phyloP scores from a whole-genome alignment of 2,113 vertebrate genomes.

The Haplotaxodon microlepis region DNA sequence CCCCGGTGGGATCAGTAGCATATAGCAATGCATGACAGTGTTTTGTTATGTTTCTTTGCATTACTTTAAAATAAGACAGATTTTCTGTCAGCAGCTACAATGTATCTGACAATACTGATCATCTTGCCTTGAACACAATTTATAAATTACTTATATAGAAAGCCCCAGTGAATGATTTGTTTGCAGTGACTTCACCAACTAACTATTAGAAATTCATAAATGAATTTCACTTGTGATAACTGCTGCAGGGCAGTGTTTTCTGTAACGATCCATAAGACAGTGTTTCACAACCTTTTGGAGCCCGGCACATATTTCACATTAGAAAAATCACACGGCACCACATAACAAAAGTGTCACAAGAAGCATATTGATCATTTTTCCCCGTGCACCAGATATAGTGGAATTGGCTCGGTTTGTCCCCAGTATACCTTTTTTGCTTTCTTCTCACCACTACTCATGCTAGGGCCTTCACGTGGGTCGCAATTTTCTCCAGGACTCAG shows the following conservation, averaged over 20 bases:
- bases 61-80: neutral
- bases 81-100: neutral
- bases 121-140: neutral
- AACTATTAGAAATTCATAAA: neutral
- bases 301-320: neutral
- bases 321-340: neutral
- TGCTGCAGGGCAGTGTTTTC: neutral
- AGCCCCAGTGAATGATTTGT: neutral
- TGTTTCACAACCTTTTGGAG: neutral
- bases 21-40: neutral
- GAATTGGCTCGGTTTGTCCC: accelerated
- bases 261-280: neutral
- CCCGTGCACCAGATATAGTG: accelerated
- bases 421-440: neutral
- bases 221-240: neutral
- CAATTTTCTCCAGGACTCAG: neutral
- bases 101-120: neutral
- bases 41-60: neutral
- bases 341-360: neutral
- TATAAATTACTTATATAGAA: neutral
- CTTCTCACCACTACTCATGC: neutral
- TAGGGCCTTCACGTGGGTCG: neutral
- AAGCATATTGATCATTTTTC: neutral
- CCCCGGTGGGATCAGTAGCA: neutral
- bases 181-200: neutral